Conservation (phyloP, 2,888 invertebrate species). For the Craniophora ligustri region DNA sequence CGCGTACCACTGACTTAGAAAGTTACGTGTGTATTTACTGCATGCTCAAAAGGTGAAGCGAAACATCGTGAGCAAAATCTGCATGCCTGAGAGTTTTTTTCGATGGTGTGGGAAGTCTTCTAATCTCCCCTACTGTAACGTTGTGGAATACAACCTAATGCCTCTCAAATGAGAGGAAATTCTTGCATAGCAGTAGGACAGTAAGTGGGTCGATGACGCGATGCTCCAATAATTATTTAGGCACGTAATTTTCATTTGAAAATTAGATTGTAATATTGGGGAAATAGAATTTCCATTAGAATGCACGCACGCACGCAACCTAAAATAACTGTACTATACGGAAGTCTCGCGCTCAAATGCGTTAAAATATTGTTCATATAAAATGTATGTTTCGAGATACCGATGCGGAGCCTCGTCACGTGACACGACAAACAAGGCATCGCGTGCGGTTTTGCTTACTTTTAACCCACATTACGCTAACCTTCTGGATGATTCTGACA, state of each 20-base stretch:
- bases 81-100: too few relatives aligned
- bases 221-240: not conserved
- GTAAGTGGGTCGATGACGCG: too few relatives aligned
- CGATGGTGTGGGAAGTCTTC: too few relatives aligned
- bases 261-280: not conserved
- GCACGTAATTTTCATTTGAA: not conserved
- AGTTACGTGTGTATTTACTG: too few relatives aligned
- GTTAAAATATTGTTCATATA: slow-evolving; percentile 29
- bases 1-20: too few relatives aligned
- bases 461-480: slow-evolving; percentile 16
- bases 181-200: too few relatives aligned
- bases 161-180: too few relatives aligned
- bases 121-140: too few relatives aligned
- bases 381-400: slow-evolving; percentile 35
- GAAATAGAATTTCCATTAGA: not conserved
- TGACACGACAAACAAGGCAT: slow-evolving; percentile 26
- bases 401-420: slow-evolving; percentile 8
- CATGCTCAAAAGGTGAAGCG: too few relatives aligned
- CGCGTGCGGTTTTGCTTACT: slow-evolving; percentile 25
- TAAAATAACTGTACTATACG: slow-evolving; percentile 26
- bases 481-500: slow-evolving; percentile 32
- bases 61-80: too few relatives aligned
- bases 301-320: slow-evolving; percentile 4
- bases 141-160: too few relatives aligned
- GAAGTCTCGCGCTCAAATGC: slow-evolving; percentile 4